Conservation (phyloP, 2,797 vertebrate genomes). For the Amblyraja radiata region DNA sequence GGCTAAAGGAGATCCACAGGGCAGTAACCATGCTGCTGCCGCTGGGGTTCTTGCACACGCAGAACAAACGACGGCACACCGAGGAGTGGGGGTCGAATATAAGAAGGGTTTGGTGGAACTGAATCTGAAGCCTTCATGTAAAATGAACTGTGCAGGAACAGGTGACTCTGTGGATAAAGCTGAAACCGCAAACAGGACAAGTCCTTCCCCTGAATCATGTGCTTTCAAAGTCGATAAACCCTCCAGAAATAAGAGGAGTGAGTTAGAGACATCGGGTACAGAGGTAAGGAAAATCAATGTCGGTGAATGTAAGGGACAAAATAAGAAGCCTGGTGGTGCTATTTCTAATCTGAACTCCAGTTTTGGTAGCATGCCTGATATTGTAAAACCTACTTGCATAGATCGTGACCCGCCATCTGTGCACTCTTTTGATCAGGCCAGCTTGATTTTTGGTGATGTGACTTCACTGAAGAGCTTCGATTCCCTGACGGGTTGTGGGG, state of each 20-base stretch:
- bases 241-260: background rate
- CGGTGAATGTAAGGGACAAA: conserved; percentile 43
- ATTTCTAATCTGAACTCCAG: conserved; percentile 50
- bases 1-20: conserved; percentile 62
- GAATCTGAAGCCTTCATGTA: conserved; percentile 41
- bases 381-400: conserved; percentile 48
- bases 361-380: conserved; percentile 49
- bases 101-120: conserved; percentile 9
- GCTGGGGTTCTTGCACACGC: conserved; percentile 39
- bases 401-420: conserved; percentile 49
- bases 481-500: conserved; percentile 90
- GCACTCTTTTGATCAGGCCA: conserved; percentile 71
- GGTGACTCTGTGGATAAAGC: conserved; percentile 45
- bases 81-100: background rate
- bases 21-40: conserved; percentile 38
- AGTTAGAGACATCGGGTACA: background rate
- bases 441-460: conserved; percentile 73
- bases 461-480: conserved; percentile 95
- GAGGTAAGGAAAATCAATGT: conserved; percentile 44
- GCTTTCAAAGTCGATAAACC: background rate
- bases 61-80: conserved; percentile 44
- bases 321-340: conserved; percentile 43
- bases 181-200: conserved; percentile 51
- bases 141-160: conserved; percentile 33
- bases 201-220: background rate